Percentiles rank a stretch among this genome's conserved stretches.
Evolutionary conservation across 2,888 invertebrate genomes (phyloP).

Genomic region (Mythimna pallens): DNA sequence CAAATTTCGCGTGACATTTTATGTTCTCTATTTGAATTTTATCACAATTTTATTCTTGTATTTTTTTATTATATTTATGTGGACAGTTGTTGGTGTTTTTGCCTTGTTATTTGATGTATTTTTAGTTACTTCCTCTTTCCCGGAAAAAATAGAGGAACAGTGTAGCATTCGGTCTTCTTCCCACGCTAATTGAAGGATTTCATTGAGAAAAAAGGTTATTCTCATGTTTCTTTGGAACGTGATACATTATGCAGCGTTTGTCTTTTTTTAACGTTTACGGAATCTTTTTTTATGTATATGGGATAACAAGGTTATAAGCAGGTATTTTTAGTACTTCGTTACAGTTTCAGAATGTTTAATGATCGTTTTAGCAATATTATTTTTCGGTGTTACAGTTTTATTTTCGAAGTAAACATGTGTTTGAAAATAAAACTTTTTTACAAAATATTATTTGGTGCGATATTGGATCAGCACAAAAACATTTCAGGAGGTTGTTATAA

Average conservation of each 20-base stretch:
- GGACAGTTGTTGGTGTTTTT: slow-evolving; percentile 27
- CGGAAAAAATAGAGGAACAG: slow-evolving; percentile 10
- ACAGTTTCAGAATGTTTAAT: background rate
- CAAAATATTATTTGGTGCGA: too few species aligned
- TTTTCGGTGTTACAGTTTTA: background rate
- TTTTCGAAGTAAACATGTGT: too few species aligned
- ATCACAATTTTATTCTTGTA: slow-evolving; percentile 37
- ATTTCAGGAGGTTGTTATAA: too few species aligned
- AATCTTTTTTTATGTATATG: background rate
- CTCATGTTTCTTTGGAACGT: slow-evolving; percentile 23
- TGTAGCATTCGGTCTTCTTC: slow-evolving; percentile 35
- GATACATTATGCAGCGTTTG: slow-evolving; percentile 12
- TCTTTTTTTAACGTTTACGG: background rate
- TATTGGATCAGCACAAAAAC: too few species aligned
- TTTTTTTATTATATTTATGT: slow-evolving; percentile 45
- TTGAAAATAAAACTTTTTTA: too few species aligned
- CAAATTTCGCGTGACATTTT: slow-evolving; percentile 56
- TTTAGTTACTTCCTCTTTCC: slow-evolving; percentile 14
- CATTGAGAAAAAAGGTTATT: slow-evolving; percentile 40
- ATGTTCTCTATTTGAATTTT: slow-evolving; percentile 48
- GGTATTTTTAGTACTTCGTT: background rate
- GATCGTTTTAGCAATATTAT: background rate
- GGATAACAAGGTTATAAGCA: slow-evolving; percentile 10
- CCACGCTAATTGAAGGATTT: slow-evolving; percentile 54
- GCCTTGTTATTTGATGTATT: slow-evolving; percentile 31